phyloP scores from a whole-genome alignment of 2,113 vertebrate genomes.

The Psammodynastes pulverulentus region DNA sequence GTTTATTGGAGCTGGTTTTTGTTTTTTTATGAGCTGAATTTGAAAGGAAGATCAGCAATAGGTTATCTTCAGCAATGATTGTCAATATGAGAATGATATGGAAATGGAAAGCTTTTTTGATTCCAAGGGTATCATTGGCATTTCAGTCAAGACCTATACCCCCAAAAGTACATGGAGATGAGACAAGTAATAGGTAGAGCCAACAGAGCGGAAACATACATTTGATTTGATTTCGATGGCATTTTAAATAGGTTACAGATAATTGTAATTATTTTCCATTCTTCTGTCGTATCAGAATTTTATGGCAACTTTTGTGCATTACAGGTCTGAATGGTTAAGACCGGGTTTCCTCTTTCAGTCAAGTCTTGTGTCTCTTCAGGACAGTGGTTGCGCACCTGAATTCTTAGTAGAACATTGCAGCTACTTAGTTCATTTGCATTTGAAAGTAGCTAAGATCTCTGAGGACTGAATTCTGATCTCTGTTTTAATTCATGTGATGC shows the following conservation, averaged over 20 bases:
- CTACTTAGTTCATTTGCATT: neutral
- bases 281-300: neutral
- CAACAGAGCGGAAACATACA: neutral
- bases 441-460: neutral
- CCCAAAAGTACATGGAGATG: neutral
- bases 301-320: neutral
- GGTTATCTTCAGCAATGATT: neutral
- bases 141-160: neutral
- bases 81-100: neutral
- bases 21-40: neutral
- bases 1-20: neutral
- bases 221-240: neutral
- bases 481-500: neutral
- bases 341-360: neutral
- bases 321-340: neutral
- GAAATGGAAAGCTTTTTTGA: neutral
- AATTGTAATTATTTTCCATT: neutral
- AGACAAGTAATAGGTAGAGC: neutral
- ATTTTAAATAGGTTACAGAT: neutral
- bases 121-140: neutral
- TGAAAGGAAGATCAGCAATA: neutral
- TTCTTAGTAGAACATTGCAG: neutral
- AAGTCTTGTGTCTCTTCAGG: neutral
- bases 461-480: neutral
- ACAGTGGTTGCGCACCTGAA: neutral